Conservation (phyloP, 2,888 invertebrate species). For the Cyrtodaria siliqua region DNA sequence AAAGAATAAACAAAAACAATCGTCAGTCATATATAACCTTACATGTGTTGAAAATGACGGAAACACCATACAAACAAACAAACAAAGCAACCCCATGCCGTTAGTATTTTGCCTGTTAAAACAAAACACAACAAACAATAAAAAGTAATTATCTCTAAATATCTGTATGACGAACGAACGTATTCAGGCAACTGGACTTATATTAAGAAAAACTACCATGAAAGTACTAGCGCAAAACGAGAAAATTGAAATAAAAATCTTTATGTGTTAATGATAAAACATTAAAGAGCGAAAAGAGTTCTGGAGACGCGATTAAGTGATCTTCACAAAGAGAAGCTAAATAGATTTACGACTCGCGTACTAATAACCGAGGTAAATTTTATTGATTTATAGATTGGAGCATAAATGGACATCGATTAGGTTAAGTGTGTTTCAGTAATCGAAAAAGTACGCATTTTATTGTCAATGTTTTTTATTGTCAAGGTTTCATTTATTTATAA, state of each 20-base stretch:
- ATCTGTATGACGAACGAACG: too few relatives aligned
- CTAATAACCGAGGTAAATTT: background rate
- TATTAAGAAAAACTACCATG: background rate
- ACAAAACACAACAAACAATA: too few relatives aligned
- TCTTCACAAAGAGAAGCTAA: background rate
- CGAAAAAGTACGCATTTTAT: background rate
- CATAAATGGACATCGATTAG: conserved; percentile 3
- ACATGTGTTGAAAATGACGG: too few relatives aligned
- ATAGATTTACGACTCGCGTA: conserved; percentile 7
- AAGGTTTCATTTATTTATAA: too few relatives aligned
- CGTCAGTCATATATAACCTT: too few relatives aligned
- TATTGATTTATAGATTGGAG: conserved; percentile 1
- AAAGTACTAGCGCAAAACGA: conserved; percentile 33
- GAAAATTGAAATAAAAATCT: conserved; percentile 37
- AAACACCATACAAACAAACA: too few relatives aligned
- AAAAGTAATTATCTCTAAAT: too few relatives aligned
- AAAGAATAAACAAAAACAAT: too few relatives aligned
- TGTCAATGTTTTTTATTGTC: background rate
- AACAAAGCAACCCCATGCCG: too few relatives aligned
- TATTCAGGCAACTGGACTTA: too few relatives aligned
- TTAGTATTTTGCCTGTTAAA: too few relatives aligned
- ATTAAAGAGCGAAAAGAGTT: conserved; percentile 34
- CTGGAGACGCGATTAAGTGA: background rate
- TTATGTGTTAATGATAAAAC: conserved; percentile 33
- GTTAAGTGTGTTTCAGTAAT: background rate